Evolutionary conservation across 2,113 vertebrate species (phyloP).

Genomic region (Microcebus lehilahytsara): DNA sequence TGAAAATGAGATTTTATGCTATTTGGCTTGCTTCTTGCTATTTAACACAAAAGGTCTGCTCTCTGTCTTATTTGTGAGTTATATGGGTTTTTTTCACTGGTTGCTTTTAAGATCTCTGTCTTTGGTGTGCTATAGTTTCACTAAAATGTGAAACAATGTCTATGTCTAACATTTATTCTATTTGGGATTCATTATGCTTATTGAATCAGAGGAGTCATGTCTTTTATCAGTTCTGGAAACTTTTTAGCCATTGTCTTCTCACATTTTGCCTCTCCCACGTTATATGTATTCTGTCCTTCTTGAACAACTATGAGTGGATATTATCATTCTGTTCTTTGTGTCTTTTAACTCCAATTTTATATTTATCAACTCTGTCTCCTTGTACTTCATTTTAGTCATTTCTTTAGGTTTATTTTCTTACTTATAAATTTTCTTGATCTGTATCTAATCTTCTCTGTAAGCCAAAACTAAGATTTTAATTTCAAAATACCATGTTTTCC

Average conservation of each 20-base stretch:
- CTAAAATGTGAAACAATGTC: not conserved
- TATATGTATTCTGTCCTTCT: not conserved
- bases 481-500: not conserved
- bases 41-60: not conserved
- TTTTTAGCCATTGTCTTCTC: not conserved
- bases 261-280: not conserved
- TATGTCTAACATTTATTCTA: not conserved
- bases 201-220: not conserved
- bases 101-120: not conserved
- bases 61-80: not conserved
- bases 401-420: not conserved
- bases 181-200: not conserved
- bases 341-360: not conserved
- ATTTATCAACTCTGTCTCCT: not conserved
- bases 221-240: not conserved
- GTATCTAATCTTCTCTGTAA: conserved; percentile 9
- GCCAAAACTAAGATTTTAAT: not conserved
- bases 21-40: not conserved
- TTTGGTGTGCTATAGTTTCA: not conserved
- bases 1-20: conserved; percentile 13
- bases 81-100: not conserved
- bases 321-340: not conserved
- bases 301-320: not conserved
- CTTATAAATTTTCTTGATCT: not conserved
- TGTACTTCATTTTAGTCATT: not conserved